Conservation (phyloP, 2,797 vertebrate genomes). For the Pseudochaenichthys georgianus region DNA sequence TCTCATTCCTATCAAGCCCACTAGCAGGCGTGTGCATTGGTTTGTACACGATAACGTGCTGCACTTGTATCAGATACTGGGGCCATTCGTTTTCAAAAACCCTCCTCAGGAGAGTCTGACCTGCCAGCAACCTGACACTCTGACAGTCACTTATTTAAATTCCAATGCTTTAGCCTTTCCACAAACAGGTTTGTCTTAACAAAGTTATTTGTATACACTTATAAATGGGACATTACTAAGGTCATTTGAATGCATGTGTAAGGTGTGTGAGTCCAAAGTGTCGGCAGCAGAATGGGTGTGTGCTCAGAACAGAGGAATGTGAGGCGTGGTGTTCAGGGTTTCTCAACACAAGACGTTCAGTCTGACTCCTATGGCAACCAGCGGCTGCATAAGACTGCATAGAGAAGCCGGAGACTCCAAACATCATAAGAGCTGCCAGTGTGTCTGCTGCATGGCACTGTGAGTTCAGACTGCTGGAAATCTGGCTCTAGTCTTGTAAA, state of each 20-base stretch:
- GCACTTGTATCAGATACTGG: neutral
- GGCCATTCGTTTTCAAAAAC: neutral
- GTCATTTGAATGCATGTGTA: neutral
- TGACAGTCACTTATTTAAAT: neutral
- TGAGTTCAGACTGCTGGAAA: neutral
- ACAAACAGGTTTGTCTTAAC: neutral
- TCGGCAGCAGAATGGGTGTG: constrained; percentile 52
- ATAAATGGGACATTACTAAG: neutral
- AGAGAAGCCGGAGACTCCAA: constrained; percentile 19
- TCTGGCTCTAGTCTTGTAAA: too few relatives aligned
- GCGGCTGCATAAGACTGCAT: constrained; percentile 24
- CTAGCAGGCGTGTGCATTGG: neutral
- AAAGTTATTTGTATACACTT: neutral
- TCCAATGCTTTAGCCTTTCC: neutral
- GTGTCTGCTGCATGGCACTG: neutral
- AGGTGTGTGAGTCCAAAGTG: constrained; percentile 10
- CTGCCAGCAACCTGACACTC: neutral
- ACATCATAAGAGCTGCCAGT: neutral
- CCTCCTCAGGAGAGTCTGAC: constrained; percentile 3
- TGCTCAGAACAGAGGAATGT: constrained; percentile 59
- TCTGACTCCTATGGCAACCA: constrained; percentile 56
- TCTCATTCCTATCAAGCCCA: neutral
- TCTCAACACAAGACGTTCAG: constrained; percentile 51
- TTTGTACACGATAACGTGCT: constrained; percentile 26
- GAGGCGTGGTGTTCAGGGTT: constrained; percentile 64